Evolutionary conservation across 2,888 invertebrate species (phyloP).

Genomic region (Apomyelois bistriatella): DNA sequence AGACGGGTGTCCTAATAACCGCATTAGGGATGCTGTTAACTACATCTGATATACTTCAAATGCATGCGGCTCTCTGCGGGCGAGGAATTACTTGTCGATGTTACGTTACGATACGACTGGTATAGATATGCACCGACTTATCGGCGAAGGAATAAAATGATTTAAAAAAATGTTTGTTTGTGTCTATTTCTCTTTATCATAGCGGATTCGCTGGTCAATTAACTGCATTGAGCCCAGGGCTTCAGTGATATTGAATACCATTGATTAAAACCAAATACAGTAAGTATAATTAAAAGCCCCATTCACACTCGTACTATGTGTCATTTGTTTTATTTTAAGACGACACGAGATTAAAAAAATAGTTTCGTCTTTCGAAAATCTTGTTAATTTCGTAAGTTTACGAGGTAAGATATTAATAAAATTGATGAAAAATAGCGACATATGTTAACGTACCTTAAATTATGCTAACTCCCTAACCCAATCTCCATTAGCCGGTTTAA

Average conservation of each 20-base stretch:
- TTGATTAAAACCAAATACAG: too few species aligned
- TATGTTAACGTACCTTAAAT: slow-evolving; percentile 48
- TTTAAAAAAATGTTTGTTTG: too few species aligned
- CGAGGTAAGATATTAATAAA: slow-evolving; percentile 44
- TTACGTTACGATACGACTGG: not conserved
- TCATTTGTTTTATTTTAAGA: not conserved
- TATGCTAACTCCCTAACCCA: slow-evolving; percentile 48
- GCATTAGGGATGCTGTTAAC: slow-evolving; percentile 58
- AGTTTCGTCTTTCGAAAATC: slow-evolving; percentile 12
- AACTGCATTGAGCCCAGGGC: too few species aligned
- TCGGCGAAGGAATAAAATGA: not conserved
- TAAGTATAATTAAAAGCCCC: not conserved
- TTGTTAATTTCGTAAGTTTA: slow-evolving; percentile 33
- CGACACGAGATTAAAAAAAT: not conserved
- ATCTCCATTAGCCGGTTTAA: slow-evolving; percentile 45
- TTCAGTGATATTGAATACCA: too few species aligned
- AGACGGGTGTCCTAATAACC: slow-evolving; percentile 55
- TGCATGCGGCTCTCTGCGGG: slow-evolving; percentile 48
- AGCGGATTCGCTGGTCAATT: too few species aligned
- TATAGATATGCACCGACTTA: not conserved
- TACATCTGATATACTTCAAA: slow-evolving; percentile 35
- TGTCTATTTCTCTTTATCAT: too few species aligned
- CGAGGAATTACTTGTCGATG: slow-evolving; percentile 37
- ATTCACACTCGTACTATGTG: not conserved
- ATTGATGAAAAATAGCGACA: slow-evolving; percentile 51